Conservation (phyloP, 1,140 invertebrate genomes). For the Drosophila melanica region DNA sequence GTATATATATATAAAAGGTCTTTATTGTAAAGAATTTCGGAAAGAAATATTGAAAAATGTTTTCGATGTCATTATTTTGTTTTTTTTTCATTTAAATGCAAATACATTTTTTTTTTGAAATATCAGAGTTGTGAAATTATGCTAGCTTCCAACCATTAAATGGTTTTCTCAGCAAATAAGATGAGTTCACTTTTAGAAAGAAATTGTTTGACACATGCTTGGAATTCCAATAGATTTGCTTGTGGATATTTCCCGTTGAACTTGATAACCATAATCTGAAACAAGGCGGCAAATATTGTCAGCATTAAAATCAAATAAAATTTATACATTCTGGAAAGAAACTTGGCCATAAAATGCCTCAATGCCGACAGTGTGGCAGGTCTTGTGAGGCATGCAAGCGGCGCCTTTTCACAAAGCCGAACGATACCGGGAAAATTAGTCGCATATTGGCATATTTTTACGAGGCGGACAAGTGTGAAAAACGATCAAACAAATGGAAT, state of each 20-base stretch:
- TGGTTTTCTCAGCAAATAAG: conserved; percentile 65
- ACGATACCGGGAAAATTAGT: conserved; percentile 36
- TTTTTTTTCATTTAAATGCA: too few relatives aligned
- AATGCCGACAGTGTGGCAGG: conserved; percentile 5
- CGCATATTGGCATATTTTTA: conserved; percentile 64
- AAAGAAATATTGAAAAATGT: too few relatives aligned
- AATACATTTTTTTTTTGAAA: too few relatives aligned
- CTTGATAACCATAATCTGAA: conserved; percentile 26
- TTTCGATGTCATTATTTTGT: too few relatives aligned
- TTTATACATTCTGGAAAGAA: conserved; percentile 60
- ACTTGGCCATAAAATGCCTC: conserved; percentile 54
- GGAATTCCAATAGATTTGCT: conserved; percentile 44
- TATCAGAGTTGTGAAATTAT: conserved; percentile 43
- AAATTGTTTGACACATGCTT: conserved; percentile 58
- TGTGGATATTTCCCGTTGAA: not conserved
- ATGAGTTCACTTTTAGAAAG: conserved; percentile 76
- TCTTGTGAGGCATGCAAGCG: not conserved
- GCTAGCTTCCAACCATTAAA: conserved; percentile 70
- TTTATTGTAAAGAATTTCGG: too few relatives aligned
- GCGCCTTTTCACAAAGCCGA: conserved; percentile 1
- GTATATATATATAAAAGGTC: too few relatives aligned
- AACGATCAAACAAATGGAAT: conserved; percentile 51
- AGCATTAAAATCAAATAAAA: conserved; percentile 78
- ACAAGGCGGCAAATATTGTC: conserved; percentile 69
- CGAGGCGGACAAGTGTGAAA: conserved; percentile 69